Base-by-base conservation (phyloP, 2,888 invertebrate genomes). In the Cephus pulcher region DNA sequence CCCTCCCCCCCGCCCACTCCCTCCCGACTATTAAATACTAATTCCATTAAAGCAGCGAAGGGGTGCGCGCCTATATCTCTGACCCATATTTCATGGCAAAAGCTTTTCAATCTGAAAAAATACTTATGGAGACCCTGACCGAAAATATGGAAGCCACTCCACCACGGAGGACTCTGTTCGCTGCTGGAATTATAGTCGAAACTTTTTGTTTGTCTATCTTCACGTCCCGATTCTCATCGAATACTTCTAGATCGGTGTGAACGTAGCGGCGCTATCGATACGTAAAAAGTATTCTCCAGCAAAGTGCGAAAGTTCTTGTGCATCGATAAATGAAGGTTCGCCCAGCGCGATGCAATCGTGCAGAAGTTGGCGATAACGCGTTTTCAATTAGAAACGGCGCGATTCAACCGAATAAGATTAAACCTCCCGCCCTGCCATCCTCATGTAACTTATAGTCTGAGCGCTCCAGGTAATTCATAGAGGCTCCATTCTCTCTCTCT, bases 11-110 rank as follows among this genome's bases (percentile, higher is more conserved):
- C 12, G 0, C 12, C 12, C 35, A 34, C 12, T 33, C 35, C 35
- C 12, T 3, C 12, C 76, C 80, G 81, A 82, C 86, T 90, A 91
- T 91, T 90, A 91, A 91, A 91, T 90, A 91, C 90, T 91, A 91
- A 91, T 91, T 91, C 90, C 91, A 91, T 91, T 91, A 91, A 91
- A 91, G 88, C 87, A 86, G 84, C 89, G 89, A 91, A 91, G 91
- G 91, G 91, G 90, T 91, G 90, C 84, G 90, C 84, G 84, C 82
- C 83, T 84, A 79, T 83, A 88, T 90, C 87, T 89, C 90, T 90
- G 90, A 90, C 90, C 90, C 91, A 91, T 91, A 91, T 91, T 89
- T 91, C 91, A 91, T 90, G 86, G 86, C 88, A 83, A 90, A 90
- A 91, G 79, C 89, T 87, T 89, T 89, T 89, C 89, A 89, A 89